These are phyloP conservation scores for Polypedilum pembai DNA, from an alignment of 1,140 invertebrate species.

Conservation along the genomic window DNA sequence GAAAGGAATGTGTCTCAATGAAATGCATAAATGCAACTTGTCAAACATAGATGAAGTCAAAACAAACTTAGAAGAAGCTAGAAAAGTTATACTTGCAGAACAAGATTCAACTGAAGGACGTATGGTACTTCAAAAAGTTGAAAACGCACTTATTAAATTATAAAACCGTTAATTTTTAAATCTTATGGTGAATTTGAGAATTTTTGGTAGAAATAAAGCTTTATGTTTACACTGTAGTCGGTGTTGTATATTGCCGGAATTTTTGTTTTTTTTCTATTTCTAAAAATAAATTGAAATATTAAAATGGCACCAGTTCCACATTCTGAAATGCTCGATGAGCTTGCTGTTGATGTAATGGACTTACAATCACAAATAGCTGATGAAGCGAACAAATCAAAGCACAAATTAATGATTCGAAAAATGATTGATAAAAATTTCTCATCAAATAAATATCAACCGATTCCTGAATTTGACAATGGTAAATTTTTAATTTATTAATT, in stretches of 20 bases:
- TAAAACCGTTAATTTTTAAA: not conserved
- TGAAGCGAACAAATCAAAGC: not conserved
- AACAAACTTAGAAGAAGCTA: not conserved
- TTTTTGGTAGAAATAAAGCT: too few species aligned
- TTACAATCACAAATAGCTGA: not conserved
- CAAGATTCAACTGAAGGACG: not conserved
- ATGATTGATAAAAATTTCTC: not conserved
- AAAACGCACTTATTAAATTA: not conserved
- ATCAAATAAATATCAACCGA: not conserved
- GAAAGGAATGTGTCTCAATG: constrained; percentile 51
- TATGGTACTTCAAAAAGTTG: not conserved
- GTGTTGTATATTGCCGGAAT: too few species aligned
- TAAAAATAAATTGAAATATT: not conserved
- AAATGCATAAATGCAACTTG: constrained; percentile 45
- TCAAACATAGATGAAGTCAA: constrained; percentile 38
- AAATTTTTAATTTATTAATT: not conserved
- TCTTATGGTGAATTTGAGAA: too few species aligned
- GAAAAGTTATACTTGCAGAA: not conserved
- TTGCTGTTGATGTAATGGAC: constrained; percentile 4
- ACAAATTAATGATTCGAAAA: not conserved
- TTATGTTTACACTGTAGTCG: too few species aligned
- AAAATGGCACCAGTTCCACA: not conserved
- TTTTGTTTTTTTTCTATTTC: too few species aligned
- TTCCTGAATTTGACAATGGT: constrained; percentile 9
- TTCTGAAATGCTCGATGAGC: not conserved